Evolutionary conservation across 2,113 vertebrate genomes (phyloP), one percentile per base, ranked within the genome.

Genomic region (Smithornis capensis): DNA sequence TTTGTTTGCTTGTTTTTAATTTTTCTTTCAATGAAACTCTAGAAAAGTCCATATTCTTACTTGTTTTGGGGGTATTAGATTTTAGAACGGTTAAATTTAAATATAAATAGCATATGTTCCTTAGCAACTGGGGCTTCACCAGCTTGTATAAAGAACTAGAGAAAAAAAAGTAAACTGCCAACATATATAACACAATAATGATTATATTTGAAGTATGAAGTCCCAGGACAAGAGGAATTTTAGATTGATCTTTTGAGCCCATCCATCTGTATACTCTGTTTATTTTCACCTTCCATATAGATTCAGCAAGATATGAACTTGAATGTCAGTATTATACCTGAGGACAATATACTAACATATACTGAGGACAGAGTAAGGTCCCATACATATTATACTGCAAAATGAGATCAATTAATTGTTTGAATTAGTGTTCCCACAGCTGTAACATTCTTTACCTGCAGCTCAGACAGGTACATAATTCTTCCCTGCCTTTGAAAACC

Each of bases 391-490:
- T 79, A 70, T 35, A 53, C 45, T 42, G 38, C 19, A 91, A 89
- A 65, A 12, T 40, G 19, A 81, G 79, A 93, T 93, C 77, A 92
- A 87, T 97, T 96, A 96, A 96, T 96, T 97, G 40, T 88, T 85
- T 84, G 94, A 96, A 97, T 94, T 88, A 94, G 55, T 90, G 80
- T 35, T 90, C 71, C 59, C 87, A 91, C 84, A 88, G 92, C 84
- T 96, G 71, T 55, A 90, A 52, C 86, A 96, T 97, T 98, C 86
- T 96, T 97, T 81, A 97, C 79, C 88, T 96, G 86, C 56, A 96
- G 71, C 63, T 91, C 86, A 95, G 65, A 95, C 81, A 98, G 89
- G 90, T 98, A 89, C 57, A 93, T 97, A 97, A 96, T 96, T 97
- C 93, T 97, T 97, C 87, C 71, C 45, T 71, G 47, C 82, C 94